Base-by-base conservation (phyloP, 2,113 vertebrate species). In the Pipa parva region DNA sequence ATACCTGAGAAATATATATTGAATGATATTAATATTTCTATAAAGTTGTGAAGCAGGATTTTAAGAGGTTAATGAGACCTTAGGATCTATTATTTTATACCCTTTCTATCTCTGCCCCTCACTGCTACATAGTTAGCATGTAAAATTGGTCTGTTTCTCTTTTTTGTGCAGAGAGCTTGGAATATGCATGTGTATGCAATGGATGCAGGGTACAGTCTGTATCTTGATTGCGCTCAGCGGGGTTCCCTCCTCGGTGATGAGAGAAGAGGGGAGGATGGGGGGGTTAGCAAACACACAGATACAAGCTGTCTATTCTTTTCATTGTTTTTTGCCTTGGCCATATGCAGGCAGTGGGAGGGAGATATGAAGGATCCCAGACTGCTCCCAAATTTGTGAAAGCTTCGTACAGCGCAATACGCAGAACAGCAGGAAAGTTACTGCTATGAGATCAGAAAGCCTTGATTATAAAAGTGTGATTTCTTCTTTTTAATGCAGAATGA, bases 311-410 rank as follows among this genome's bases (percentile, higher is more conserved):
- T 70, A 60, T 70, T 70, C 66, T 58, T 60, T 58, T 60, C 58
- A 70, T 70, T 61, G 66, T 70, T 70, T 70, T 54, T 21, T 58
- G 28, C 24, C 66, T 70, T 70, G 66, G 66, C 66, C 66, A 70
- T 70, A 70, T 70, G 66, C 66, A 70, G 66, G 66, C 66, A 70
- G 66, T 70, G 66, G 66, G 66, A 70, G 66, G 66, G 66, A 70
- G 66, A 70, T 70, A 70, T 70, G 66, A 70, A 70, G 66, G 28
- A 70, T 70, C 58, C 66, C 57, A 70, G 57, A 61, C 59, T 70
- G 58, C 57, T 61, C 66, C 66, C 31, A 70, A 70, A 70, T 70
- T 60, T 70, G 66, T 70, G 61, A 70, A 70, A 61, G 66, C 66
- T 60, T 33, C 49, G 66, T 70, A 70, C 66, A 70, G 66, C 37